These are phyloP conservation scores for Xyrichtys novacula DNA, from an alignment of 2,797 vertebrate species.

Conservation along the genomic window DNA sequence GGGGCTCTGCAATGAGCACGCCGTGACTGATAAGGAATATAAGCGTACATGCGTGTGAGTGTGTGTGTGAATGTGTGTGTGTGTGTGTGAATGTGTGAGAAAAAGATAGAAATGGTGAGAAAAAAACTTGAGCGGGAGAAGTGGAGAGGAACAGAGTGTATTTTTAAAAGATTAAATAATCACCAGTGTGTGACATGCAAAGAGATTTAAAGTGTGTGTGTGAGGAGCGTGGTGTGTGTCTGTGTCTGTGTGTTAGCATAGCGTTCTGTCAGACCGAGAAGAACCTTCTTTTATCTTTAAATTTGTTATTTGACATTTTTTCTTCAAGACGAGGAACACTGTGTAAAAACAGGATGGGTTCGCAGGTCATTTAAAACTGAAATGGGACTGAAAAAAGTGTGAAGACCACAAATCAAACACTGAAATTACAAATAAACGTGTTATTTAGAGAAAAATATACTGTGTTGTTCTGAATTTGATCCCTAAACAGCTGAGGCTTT, in stretches of 20 bases:
- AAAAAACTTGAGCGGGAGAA: slow-evolving; percentile 10
- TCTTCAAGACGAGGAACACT: slow-evolving; percentile 13
- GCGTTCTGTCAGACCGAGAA: slow-evolving; percentile 50
- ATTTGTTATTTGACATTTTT: slow-evolving; percentile 26
- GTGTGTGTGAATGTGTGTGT: slow-evolving; percentile 21
- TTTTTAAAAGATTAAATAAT: slow-evolving; percentile 28
- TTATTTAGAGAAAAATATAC: too few species aligned
- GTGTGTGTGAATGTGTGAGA: slow-evolving; percentile 3
- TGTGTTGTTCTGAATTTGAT: too few species aligned
- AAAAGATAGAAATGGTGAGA: slow-evolving; percentile 18
- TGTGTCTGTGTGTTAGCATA: slow-evolving; percentile 40
- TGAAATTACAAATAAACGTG: too few species aligned
- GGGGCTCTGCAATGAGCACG: slow-evolving; percentile 68
- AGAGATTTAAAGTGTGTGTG: slow-evolving; percentile 17
- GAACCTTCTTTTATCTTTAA: slow-evolving; percentile 60
- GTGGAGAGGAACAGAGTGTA: neutral
- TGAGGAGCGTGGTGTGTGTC: slow-evolving; percentile 9
- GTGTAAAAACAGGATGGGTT: too few species aligned
- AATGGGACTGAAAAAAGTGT: too few species aligned
- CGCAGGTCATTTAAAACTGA: too few species aligned
- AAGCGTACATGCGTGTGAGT: slow-evolving; percentile 23
- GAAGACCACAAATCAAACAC: too few species aligned
- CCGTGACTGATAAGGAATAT: slow-evolving; percentile 71
- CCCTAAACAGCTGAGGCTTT: too few species aligned
- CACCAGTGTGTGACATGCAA: slow-evolving; percentile 20